Percentiles rank a stretch among this genome's conserved stretches.
Conservation (phyloP, 2,113 vertebrate species). For the Rallus limicola region DNA sequence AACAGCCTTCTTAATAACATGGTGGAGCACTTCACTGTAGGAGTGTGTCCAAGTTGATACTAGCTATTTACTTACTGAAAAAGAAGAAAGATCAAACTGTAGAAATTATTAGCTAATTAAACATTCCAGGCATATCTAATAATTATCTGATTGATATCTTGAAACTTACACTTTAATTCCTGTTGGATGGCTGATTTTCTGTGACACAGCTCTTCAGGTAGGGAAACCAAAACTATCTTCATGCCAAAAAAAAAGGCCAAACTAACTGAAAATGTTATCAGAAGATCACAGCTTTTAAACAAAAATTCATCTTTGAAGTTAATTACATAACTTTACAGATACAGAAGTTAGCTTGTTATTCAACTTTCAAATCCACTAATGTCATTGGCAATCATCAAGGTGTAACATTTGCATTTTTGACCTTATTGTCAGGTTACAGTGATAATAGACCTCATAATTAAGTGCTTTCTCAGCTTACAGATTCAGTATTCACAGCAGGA, state of each 20-base stretch:
- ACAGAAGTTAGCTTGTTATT: not conserved
- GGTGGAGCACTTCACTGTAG: not conserved
- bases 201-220: not conserved
- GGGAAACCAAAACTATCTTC: not conserved
- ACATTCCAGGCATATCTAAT: not conserved
- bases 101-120: not conserved
- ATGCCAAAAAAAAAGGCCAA: rapidly evolving
- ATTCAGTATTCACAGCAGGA: not conserved
- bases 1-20: not conserved
- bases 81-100: not conserved
- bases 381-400: not conserved
- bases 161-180: not conserved
- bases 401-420: not conserved
- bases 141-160: not conserved
- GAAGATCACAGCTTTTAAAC: not conserved
- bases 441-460: not conserved
- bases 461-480: not conserved
- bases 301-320: not conserved
- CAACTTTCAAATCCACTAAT: not conserved
- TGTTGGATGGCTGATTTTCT: not conserved
- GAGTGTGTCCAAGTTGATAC: not conserved
- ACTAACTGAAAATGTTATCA: not conserved
- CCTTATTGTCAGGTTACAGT: not conserved
- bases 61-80: not conserved
- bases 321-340: not conserved